Conservation (phyloP, 2,797 vertebrate genomes). For the Pachyuromys duprasi region DNA sequence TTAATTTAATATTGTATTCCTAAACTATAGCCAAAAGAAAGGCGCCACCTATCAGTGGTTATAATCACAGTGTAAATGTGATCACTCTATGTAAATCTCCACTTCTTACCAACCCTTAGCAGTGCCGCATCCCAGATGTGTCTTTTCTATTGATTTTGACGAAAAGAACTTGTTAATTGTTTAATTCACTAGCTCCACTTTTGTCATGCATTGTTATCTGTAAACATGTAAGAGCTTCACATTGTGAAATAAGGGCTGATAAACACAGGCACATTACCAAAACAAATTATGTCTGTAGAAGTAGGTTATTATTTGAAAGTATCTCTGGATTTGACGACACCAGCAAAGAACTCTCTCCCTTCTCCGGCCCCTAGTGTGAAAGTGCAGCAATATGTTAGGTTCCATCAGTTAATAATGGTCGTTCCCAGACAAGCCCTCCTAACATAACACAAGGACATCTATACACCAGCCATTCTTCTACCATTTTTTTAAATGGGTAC, state of each 20-base stretch:
- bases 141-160: conserved; percentile 41
- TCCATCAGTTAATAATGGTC: background rate
- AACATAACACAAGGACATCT: background rate
- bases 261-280: background rate
- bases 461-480: background rate
- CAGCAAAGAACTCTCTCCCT: background rate
- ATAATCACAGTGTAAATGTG: background rate
- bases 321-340: background rate
- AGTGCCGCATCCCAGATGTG: background rate
- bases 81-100: background rate
- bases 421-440: background rate
- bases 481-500: background rate
- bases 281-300: background rate
- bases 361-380: background rate
- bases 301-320: background rate
- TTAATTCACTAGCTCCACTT: background rate
- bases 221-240: conserved; percentile 12
- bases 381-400: background rate
- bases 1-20: conserved; percentile 28
- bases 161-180: conserved; percentile 24
- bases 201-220: background rate
- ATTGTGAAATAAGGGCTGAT: background rate
- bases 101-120: background rate
- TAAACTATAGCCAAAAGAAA: background rate
- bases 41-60: background rate